Percentiles rank a stretch among this genome's conserved stretches.
These are phyloP conservation scores for Python bivittatus DNA, from an alignment of 2,113 vertebrate species.

Conservation along the genomic window DNA sequence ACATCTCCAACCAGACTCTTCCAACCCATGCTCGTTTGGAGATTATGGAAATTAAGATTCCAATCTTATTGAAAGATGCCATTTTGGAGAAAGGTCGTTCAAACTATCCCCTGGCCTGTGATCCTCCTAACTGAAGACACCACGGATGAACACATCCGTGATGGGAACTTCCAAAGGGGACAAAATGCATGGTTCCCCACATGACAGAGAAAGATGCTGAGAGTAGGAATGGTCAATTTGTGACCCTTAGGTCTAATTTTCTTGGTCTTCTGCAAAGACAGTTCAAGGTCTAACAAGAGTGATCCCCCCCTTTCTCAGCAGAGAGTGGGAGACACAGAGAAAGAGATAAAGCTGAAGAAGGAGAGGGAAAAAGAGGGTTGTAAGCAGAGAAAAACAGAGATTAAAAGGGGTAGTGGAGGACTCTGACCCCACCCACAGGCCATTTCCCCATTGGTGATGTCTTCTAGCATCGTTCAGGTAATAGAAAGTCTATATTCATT, in stretches of 20 bases:
- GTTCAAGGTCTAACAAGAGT: neutral
- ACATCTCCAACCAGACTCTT: neutral
- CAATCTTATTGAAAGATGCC: neutral
- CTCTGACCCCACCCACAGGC: neutral
- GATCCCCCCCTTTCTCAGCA: neutral
- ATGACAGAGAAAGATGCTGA: neutral
- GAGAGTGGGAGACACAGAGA: neutral
- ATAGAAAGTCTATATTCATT: neutral
- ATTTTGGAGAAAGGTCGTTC: neutral
- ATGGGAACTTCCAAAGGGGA: neutral
- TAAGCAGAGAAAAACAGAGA: neutral
- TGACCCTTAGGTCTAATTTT: neutral
- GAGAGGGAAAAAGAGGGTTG: neutral
- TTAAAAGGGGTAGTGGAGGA: neutral
- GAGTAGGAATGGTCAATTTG: neutral
- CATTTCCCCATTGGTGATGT: neutral
- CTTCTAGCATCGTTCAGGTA: neutral
- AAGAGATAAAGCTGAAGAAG: neutral
- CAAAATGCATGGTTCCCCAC: neutral
- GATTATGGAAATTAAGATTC: neutral
- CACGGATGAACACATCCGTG: neutral
- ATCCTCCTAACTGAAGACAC: neutral
- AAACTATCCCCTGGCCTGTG: neutral
- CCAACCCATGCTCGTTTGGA: neutral
- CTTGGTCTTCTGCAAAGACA: neutral